A percentile compares a stretch with the other conserved stretches of the same genome.
phyloP scores from a whole-genome alignment of 2,888 invertebrate species.

The Xiphydria camelus region DNA sequence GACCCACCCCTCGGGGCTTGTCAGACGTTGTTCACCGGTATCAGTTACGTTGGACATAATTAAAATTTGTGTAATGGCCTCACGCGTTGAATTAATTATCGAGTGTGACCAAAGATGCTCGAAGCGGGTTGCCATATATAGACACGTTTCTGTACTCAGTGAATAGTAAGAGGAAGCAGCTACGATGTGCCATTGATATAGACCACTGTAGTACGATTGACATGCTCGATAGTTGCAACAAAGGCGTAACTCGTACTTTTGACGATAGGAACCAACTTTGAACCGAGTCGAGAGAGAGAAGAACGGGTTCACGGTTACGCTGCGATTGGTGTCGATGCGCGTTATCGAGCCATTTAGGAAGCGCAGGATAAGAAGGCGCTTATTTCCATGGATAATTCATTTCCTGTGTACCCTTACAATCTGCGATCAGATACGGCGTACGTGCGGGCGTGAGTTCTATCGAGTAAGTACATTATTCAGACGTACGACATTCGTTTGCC shows the following conservation, averaged over 20 bases:
- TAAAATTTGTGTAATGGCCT: background rate
- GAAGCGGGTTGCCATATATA: constrained; percentile 2
- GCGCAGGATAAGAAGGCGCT: background rate
- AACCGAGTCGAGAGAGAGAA: no score
- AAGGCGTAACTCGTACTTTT: no score
- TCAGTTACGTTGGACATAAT: background rate
- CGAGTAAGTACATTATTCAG: no score
- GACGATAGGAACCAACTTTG: no score
- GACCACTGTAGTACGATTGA: background rate
- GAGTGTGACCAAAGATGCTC: background rate
- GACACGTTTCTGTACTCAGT: constrained; percentile 13
- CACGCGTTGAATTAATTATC: background rate
- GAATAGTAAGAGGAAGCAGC: constrained; percentile 13
- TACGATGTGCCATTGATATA: constrained; percentile 19
- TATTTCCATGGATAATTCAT: background rate
- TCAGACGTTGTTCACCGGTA: no score
- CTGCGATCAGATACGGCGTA: background rate
- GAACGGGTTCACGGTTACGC: no score
- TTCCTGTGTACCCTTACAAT: background rate
- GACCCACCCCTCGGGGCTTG: no score
- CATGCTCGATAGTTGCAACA: background rate
- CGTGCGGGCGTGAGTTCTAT: no score
- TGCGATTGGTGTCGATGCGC: no score
- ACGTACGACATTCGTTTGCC: no score
- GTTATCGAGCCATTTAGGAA: background rate